Percentiles rank a stretch among this genome's conserved stretches.
phyloP scores from a whole-genome alignment of 2,888 invertebrate species.

The Drosophila buzzatii region DNA sequence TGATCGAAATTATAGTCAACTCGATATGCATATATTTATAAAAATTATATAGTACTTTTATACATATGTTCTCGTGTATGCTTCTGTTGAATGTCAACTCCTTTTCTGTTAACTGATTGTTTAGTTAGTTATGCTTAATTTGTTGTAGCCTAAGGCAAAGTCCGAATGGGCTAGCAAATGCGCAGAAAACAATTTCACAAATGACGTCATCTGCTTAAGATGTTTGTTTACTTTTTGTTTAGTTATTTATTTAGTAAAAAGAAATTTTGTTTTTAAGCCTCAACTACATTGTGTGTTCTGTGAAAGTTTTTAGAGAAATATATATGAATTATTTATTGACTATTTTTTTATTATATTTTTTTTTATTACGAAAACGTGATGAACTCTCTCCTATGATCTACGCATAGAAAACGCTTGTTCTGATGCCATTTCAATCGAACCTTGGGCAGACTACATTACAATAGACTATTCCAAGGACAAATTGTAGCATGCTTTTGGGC shows the following conservation, averaged over 20 bases:
- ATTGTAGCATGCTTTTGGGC: slow-evolving; percentile 11
- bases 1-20: slow-evolving; percentile 65
- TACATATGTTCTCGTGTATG: slow-evolving; percentile 18
- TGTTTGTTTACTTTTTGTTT: slow-evolving; percentile 39
- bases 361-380: background rate
- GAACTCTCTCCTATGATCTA: slow-evolving; percentile 2
- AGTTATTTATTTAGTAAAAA: slow-evolving; percentile 67
- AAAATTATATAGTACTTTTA: slow-evolving; percentile 11
- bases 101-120: slow-evolving; percentile 51
- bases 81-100: slow-evolving; percentile 14
- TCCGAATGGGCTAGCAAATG: slow-evolving; percentile 11
- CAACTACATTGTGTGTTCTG: slow-evolving; percentile 46
- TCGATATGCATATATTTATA: slow-evolving; percentile 10
- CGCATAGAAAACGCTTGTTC: background rate
- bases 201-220: slow-evolving; percentile 27
- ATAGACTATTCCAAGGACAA: background rate
- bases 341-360: slow-evolving; percentile 5
- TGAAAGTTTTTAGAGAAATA: slow-evolving; percentile 62
- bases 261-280: slow-evolving; percentile 44
- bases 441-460: background rate
- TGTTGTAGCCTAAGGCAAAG: slow-evolving; percentile 39
- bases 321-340: slow-evolving; percentile 72
- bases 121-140: slow-evolving; percentile 54
- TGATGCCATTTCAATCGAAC: slow-evolving; percentile 10
- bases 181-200: slow-evolving; percentile 32